Base-by-base conservation (phyloP, 2,797 vertebrate genomes). In the Pogoniulus pusillus region DNA sequence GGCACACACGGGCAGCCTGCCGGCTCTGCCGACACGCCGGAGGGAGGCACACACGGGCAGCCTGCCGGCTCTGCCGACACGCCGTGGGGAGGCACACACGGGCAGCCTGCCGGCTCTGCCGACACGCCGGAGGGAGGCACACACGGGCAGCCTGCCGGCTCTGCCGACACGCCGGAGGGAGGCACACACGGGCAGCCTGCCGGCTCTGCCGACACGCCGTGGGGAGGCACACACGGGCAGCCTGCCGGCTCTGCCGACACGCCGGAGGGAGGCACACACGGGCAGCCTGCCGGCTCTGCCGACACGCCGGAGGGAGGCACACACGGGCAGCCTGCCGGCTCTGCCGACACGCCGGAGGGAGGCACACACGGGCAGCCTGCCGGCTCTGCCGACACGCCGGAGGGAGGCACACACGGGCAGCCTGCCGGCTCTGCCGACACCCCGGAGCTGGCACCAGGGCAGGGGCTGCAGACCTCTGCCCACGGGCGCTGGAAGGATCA, bases 61-160 rank as follows among this genome's bases (percentile, higher is more conserved):
- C n/a, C n/a, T n/a, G n/a, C n/a, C 0, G 43, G 62, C 84, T 74
- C 63, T 65, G 72, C 32, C 1, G 1, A 1, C 2, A 5, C 53
- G 8, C 4, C 16, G 16, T n/a, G n/a, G n/a, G n/a, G n/a, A n/a
- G n/a, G n/a, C n/a, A n/a, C n/a, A n/a, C n/a, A n/a, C n/a, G n/a
- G n/a, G n/a, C n/a, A n/a, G n/a, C n/a, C n/a, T n/a, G n/a, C n/a
- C 0, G 43, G 62, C 84, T 74, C 63, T 65, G 72, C 32, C 1
- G 1, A 1, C 2, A 5, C 53, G 8, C 4, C 16, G 16, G 5
- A 16, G 10, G n/a, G n/a, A n/a, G n/a, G n/a, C n/a, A n/a, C n/a
- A n/a, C n/a, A n/a, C n/a, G n/a, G n/a, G n/a, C n/a, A n/a, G n/a
- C n/a, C n/a, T n/a, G n/a, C n/a, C 0, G 43, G 62, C 84, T 74